Conservation (phyloP, 1,140 invertebrate species). For the Trichonephila clavipes region DNA sequence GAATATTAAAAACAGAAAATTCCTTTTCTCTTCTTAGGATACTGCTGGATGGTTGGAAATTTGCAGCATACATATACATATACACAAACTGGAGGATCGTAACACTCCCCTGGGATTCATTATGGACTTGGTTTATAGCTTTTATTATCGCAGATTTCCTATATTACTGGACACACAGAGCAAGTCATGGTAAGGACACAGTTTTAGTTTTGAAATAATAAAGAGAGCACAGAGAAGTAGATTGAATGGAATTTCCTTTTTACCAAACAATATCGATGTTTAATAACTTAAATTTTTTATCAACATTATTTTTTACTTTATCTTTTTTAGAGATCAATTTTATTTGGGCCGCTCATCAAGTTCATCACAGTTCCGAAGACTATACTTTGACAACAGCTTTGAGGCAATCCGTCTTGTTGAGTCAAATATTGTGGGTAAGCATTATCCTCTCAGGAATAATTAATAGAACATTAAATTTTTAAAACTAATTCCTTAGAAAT, state of each 20-base stretch:
- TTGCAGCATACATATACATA: conserved; percentile 86
- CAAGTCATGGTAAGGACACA: conserved; percentile 87
- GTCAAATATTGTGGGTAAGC: conserved; percentile 91
- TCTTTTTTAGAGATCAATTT: conserved; percentile 85
- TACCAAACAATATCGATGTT: no score
- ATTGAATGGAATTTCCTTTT: no score
- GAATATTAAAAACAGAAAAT: no score
- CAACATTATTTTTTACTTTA: neutral
- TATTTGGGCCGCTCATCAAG: conserved; percentile 96
- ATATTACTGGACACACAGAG: conserved; percentile 95
- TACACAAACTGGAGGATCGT: conserved; percentile 87
- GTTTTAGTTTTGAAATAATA: neutral
- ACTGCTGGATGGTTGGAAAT: neutral
- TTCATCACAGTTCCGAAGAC: conserved; percentile 98
- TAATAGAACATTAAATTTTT: no score
- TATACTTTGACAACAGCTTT: conserved; percentile 90
- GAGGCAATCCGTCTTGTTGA: conserved; percentile 90
- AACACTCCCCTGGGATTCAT: conserved; percentile 88
- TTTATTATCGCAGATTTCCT: conserved; percentile 91
- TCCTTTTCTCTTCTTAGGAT: neutral
- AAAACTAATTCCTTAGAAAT: no score
- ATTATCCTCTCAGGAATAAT: neutral
- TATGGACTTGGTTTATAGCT: conserved; percentile 89
- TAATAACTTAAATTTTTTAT: neutral
- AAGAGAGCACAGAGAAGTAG: no score